phyloP scores from a whole-genome alignment of 2,113 vertebrate genomes.

The Psittacus erithacus region DNA sequence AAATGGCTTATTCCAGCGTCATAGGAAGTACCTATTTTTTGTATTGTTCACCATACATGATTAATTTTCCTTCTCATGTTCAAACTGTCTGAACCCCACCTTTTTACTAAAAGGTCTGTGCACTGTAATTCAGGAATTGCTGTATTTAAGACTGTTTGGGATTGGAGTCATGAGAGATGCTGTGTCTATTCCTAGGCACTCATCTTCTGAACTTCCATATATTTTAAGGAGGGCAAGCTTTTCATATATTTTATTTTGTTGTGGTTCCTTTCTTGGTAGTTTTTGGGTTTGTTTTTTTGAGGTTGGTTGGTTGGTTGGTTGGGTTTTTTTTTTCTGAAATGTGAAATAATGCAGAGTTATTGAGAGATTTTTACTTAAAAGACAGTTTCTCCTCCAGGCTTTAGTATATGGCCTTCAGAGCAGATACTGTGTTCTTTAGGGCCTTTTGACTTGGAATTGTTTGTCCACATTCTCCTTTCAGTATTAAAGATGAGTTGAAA shows the following conservation, averaged over 20 bases:
- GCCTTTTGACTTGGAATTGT: background rate
- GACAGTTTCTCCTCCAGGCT: background rate
- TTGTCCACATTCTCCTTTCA: background rate
- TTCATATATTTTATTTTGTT: background rate
- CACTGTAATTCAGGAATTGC: slow-evolving; percentile 44
- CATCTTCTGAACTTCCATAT: slow-evolving; percentile 7
- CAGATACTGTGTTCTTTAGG: background rate
- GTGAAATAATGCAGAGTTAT: background rate
- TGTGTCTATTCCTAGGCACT: background rate
- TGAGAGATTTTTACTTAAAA: slow-evolving; percentile 5
- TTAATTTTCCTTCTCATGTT: background rate
- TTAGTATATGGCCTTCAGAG: background rate
- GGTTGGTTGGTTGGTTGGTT: no score
- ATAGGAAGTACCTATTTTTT: background rate
- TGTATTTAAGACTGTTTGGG: background rate
- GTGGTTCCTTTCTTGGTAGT: background rate
- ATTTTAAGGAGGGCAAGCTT: background rate
- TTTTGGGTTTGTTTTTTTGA: no score
- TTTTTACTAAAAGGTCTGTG: slow-evolving; percentile 15
- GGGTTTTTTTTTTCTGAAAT: background rate
- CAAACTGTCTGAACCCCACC: background rate
- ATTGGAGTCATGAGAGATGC: background rate
- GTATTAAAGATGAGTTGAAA: background rate
- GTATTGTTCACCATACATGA: background rate
- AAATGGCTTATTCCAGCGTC: background rate